Percentiles rank a stretch among this genome's conserved stretches.
Conservation (phyloP, 2,113 vertebrate genomes). For the Anguilla rostrata region DNA sequence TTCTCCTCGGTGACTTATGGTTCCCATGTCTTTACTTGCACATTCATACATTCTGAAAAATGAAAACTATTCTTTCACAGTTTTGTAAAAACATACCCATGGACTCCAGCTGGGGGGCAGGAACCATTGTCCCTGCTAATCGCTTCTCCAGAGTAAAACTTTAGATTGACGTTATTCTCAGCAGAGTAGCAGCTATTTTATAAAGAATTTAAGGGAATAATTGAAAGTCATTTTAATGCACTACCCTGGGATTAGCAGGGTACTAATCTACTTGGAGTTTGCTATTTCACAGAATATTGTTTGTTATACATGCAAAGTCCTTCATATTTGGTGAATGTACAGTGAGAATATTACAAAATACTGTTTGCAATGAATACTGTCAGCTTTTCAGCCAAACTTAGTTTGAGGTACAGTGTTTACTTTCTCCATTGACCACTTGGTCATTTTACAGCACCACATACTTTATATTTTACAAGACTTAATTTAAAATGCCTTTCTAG, state of each 20-base stretch:
- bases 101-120: neutral
- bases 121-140: neutral
- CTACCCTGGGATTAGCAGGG: neutral
- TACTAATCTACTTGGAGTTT: neutral
- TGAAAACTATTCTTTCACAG: neutral
- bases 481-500: no score
- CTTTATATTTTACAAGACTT: no score
- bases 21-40: neutral
- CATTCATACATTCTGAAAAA: neutral
- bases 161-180: neutral
- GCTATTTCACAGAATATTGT: neutral
- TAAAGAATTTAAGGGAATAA: neutral
- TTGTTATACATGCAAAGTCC: neutral
- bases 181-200: neutral
- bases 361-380: neutral
- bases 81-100: slow-evolving; percentile 10
- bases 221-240: neutral
- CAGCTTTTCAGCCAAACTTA: no score
- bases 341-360: neutral
- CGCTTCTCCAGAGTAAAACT: neutral
- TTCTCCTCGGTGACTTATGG: neutral
- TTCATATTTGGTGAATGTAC: neutral
- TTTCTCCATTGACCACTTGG: no score
- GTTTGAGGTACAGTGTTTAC: no score
- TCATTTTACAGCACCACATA: no score